Base-by-base conservation (phyloP, 2,888 invertebrate species). In the Cephalotes varians region DNA sequence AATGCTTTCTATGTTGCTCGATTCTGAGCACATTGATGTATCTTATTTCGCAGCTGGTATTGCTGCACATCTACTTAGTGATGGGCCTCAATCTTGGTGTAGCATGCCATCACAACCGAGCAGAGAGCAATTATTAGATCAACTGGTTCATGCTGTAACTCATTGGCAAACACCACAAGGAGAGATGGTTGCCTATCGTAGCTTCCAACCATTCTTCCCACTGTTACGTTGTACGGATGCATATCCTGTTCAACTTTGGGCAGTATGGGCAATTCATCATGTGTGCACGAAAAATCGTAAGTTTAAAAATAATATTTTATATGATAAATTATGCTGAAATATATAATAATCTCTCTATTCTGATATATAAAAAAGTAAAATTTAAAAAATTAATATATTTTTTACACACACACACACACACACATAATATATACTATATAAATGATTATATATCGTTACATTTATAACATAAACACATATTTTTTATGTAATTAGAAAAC, bases 261-360 rank as follows among this genome's bases (percentile, higher is more conserved):
- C 97, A 15, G 96, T 97, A 5, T 97, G 97, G 97, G 97, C 97
- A 1, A 96, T 97, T 88, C 96, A 97, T 92, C 97, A 97, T 92
- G 97, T 97, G 76, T 97, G 97, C 92, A 96, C 96, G n/a, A 97
- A 96, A 92, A 96, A 96, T 93, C 96, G 96, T 96, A 94, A 95
- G 96, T 40, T 47, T 62, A 21, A 31, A 34, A 25, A 34, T 2
- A 51, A 64, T 28, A 25, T 62, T 40, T 74, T 31, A 60, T 10
- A 15, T 58, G 7, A 58, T 21, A 49, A 25, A 58, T 44, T 72
- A 10, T 28, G 37, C 9, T 28, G 1, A 31, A 44, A 12, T 44
- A 18, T 47, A n/a, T 56, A 40, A 71, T 51, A 18, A 18, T 6
- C 1, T n/a, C n/a, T n/a, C n/a, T 72, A 18, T 47, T 21, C 1